Evolutionary conservation across 37 sponge, comb jelly and placozoan genomes (phyloP).

Genomic region (Aphrocallistes beatrix): DNA sequence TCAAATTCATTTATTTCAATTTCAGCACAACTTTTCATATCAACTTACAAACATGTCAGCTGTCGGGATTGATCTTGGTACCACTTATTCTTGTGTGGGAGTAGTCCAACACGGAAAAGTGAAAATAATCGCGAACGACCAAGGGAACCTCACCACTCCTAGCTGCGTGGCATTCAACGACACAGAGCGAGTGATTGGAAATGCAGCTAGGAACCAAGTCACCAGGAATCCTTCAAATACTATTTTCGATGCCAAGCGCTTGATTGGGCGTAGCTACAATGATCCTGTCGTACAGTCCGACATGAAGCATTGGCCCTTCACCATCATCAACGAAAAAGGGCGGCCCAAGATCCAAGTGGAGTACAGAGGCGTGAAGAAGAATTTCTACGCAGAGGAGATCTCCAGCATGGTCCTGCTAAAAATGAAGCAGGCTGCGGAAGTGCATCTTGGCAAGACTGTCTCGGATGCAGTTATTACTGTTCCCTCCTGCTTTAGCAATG

Average conservation of each 20-base stretch:
- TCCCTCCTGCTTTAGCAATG: constrained; percentile 44
- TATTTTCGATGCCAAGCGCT: no score
- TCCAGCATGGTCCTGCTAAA: no score
- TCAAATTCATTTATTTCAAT: no score
- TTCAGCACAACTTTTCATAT: no score
- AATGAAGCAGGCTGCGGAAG: constrained; percentile 49
- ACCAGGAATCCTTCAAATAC: constrained; percentile 42
- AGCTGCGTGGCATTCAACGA: constrained; percentile 47
- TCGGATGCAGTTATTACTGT: constrained; percentile 41
- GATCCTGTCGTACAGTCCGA: constrained; percentile 30
- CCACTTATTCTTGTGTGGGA: no score
- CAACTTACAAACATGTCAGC: no score
- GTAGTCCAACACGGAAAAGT: constrained; percentile 97
- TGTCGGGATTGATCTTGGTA: no score
- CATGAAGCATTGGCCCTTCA: constrained; percentile 44
- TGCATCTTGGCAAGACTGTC: constrained; percentile 34
- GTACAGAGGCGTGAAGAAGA: constrained; percentile 32
- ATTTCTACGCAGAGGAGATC: constrained; percentile 36
- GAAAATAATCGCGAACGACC: constrained; percentile 80
- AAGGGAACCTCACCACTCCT: constrained; percentile 46
- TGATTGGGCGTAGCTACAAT: constrained; percentile 35
- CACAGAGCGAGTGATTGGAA: constrained; percentile 42
- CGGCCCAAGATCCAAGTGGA: constrained; percentile 41
- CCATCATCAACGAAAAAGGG: constrained; percentile 20
- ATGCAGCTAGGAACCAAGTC: constrained; percentile 43